Conservation (phyloP, 1,140 invertebrate genomes). For the Drosophila lacertosa region DNA sequence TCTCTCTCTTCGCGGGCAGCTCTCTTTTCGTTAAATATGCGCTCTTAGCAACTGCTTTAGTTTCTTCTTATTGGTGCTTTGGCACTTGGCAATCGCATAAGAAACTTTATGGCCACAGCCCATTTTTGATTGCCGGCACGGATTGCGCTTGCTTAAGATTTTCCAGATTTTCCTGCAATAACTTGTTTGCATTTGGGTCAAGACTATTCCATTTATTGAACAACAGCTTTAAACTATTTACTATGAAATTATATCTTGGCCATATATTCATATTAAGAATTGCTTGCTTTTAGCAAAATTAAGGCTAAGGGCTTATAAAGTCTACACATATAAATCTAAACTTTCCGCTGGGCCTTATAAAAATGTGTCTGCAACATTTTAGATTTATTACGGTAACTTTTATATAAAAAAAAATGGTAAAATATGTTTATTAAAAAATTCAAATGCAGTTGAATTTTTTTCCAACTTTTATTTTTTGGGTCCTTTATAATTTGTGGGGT, state of each 20-base stretch:
- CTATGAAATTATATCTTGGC: no score
- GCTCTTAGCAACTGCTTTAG: constrained; percentile 7
- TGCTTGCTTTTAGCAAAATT: no score
- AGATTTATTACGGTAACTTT: constrained; percentile 46
- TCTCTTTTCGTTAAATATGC: constrained; percentile 1
- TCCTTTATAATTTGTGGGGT: constrained; percentile 7
- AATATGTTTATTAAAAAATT: constrained; percentile 22
- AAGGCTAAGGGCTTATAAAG: no score
- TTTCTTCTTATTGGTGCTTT: constrained; percentile 49
- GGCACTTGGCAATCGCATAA: neutral
- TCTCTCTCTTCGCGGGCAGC: constrained; percentile 21
- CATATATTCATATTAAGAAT: no score
- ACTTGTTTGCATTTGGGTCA: neutral
- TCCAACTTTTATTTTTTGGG: neutral
- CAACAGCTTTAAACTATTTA: no score
- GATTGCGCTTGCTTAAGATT: neutral
- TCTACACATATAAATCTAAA: no score
- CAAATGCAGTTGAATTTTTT: constrained; percentile 26
- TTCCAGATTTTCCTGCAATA: neutral
- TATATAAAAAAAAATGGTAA: constrained; percentile 7
- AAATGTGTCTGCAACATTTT: constrained; percentile 41
- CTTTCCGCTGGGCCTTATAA: neutral
- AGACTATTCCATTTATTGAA: neutral
- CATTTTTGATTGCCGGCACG: constrained; percentile 17
- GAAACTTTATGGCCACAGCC: constrained; percentile 30